Conservation (phyloP, 2,888 invertebrate species). For the Notodonta ziczac region DNA sequence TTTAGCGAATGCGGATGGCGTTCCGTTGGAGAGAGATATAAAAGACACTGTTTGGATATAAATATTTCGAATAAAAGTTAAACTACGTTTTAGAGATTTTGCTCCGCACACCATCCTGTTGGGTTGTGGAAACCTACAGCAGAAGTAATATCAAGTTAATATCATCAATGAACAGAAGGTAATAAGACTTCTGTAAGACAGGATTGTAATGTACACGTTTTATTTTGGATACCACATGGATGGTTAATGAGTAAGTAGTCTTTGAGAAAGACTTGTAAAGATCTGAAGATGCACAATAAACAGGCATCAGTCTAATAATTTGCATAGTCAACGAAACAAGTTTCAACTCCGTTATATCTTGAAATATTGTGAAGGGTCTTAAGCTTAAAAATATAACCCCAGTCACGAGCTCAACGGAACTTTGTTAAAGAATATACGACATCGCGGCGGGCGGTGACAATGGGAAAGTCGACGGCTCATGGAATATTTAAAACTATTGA, state of each 20-base stretch:
- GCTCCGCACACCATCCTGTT: no score
- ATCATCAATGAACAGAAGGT: no score
- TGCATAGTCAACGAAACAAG: constrained; percentile 21
- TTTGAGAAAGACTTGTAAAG: no score
- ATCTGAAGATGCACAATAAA: neutral
- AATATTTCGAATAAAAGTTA: neutral
- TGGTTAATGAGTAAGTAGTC: no score
- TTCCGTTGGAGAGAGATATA: constrained; percentile 27
- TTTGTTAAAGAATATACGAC: constrained; percentile 46
- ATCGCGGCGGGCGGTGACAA: constrained; percentile 35
- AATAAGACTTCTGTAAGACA: no score
- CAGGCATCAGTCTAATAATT: neutral
- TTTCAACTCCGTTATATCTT: constrained; percentile 25
- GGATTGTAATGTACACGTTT: no score
- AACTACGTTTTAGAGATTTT: neutral
- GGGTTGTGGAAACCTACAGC: no score
- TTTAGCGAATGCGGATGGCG: constrained; percentile 34
- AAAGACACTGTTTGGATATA: constrained; percentile 7
- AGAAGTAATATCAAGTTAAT: no score
- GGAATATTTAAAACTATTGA: constrained; percentile 36
- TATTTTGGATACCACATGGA: no score
- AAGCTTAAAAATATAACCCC: constrained; percentile 70
- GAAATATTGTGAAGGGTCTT: constrained; percentile 45
- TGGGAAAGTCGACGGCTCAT: constrained; percentile 38
- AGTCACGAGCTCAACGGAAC: constrained; percentile 58